Percentiles rank a stretch among this genome's conserved stretches.
Evolutionary conservation across 2,113 vertebrate genomes (phyloP).

Genomic region (Odontesthes bonariensis): DNA sequence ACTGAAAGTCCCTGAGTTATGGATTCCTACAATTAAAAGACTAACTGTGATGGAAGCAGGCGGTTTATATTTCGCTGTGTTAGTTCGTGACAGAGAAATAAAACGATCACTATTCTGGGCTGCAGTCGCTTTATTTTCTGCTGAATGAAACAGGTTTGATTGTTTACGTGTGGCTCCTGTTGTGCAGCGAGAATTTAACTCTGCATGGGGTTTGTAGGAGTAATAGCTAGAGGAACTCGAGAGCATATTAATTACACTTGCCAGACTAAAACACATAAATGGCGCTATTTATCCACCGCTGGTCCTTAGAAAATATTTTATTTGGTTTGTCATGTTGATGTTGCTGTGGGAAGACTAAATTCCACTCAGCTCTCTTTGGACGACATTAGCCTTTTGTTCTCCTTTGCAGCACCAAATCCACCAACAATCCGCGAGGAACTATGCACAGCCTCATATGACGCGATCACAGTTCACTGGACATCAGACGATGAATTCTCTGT

Average conservation of each 20-base stretch:
- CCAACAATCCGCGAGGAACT: slow-evolving; percentile 95
- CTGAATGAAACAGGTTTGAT: slow-evolving; percentile 61
- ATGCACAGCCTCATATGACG: slow-evolving; percentile 97
- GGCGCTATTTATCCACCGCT: slow-evolving; percentile 33
- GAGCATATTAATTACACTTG: slow-evolving; percentile 62
- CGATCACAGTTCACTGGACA: slow-evolving; percentile 98
- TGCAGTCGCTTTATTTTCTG: slow-evolving; percentile 42
- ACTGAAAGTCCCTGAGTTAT: slow-evolving; percentile 4
- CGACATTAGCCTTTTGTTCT: slow-evolving; percentile 46
- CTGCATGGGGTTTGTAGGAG: slow-evolving; percentile 48
- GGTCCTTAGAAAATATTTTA: slow-evolving; percentile 12
- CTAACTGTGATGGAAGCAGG: neutral
- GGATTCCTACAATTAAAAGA: slow-evolving; percentile 15
- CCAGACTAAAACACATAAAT: slow-evolving; percentile 44
- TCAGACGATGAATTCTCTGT: slow-evolving; percentile 97
- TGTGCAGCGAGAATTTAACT: slow-evolving; percentile 48
- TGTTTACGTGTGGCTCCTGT: slow-evolving; percentile 46
- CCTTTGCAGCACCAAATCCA: slow-evolving; percentile 90
- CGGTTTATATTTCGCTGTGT: slow-evolving; percentile 22
- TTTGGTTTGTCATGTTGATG: slow-evolving; percentile 24
- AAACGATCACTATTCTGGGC: slow-evolving; percentile 15
- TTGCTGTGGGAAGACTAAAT: slow-evolving; percentile 14
- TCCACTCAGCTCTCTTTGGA: slow-evolving; percentile 18
- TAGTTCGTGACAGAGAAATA: slow-evolving; percentile 18
- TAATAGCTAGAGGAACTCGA: slow-evolving; percentile 51